Evolutionary conservation across 92 coral and sea anemone genomes (phyloP).

Genomic region (Ricordea florida): DNA sequence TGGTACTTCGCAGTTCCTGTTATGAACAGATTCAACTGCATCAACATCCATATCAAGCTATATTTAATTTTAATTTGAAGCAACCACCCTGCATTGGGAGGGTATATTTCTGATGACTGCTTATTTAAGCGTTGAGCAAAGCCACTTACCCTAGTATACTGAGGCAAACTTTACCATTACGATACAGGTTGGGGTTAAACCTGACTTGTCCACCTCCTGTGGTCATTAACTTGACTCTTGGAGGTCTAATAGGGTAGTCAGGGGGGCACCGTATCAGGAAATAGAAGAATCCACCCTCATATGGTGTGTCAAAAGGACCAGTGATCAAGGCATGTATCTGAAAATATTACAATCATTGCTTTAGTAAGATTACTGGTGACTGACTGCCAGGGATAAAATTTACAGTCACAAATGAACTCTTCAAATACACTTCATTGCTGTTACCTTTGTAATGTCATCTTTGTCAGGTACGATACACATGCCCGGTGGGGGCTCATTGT

Average conservation of each 20-base stretch:
- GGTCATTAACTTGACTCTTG: slow-evolving; percentile 93
- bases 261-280: slow-evolving; percentile 99
- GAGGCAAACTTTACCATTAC: slow-evolving; percentile 98
- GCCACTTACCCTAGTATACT: slow-evolving; percentile 92
- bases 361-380: not conserved
- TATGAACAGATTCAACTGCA: too few relatives aligned
- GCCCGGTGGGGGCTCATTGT: slow-evolving; percentile 98
- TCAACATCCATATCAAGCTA: not conserved
- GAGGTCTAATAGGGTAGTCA: slow-evolving; percentile 98
- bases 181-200: slow-evolving; percentile 96
- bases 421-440: not conserved
- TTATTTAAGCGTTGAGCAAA: not conserved
- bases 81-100: too few relatives aligned
- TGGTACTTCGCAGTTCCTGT: too few relatives aligned
- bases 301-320: slow-evolving; percentile 98
- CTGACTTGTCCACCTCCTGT: slow-evolving; percentile 98
- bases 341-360: not conserved
- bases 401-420: not conserved
- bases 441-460: slow-evolving; percentile 93
- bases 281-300: slow-evolving; percentile 98
- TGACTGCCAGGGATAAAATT: not conserved
- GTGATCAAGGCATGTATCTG: slow-evolving; percentile 97
- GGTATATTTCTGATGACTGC: too few relatives aligned
- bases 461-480: slow-evolving; percentile 97
- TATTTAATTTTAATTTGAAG: not conserved